phyloP scores from a whole-genome alignment of 2,113 vertebrate species.

The Antennarius striatus region DNA sequence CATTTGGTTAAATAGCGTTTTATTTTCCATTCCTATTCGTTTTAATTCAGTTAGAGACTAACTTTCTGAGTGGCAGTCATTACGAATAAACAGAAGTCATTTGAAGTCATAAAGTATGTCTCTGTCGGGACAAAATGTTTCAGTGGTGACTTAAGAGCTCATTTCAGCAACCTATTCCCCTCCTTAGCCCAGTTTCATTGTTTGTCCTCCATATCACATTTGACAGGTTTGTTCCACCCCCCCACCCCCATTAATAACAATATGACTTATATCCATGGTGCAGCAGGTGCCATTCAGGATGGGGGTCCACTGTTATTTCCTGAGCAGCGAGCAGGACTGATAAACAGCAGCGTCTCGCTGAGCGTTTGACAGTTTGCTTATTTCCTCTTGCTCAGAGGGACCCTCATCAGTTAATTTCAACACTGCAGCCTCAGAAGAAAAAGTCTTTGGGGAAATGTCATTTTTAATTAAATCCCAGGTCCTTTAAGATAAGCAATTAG shows the following conservation, averaged over 20 bases:
- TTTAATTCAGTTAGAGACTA: constrained; percentile 7
- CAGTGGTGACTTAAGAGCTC: constrained; percentile 36
- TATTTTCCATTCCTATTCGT: background rate
- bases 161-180: constrained; percentile 42
- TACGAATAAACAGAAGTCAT: constrained; percentile 9
- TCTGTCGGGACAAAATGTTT: constrained; percentile 30
- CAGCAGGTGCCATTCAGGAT: constrained; percentile 36
- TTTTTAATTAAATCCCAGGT: constrained; percentile 86
- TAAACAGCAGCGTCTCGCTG: constrained; percentile 74
- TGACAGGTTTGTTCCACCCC: constrained; percentile 47
- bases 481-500: constrained; percentile 82
- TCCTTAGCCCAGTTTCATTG: constrained; percentile 36
- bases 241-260: constrained; percentile 54
- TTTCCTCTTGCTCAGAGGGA: constrained; percentile 75
- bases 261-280: constrained; percentile 46
- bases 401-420: constrained; percentile 80
- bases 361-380: constrained; percentile 79
- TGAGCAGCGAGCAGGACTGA: constrained; percentile 61
- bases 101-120: constrained; percentile 1
- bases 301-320: constrained; percentile 64
- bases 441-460: constrained; percentile 83
- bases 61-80: constrained; percentile 14
- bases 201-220: constrained; percentile 62
- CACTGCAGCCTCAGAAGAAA: constrained; percentile 72
- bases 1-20: constrained; percentile 3